Base-by-base conservation (phyloP, 2,113 vertebrate species). In the Tapirus terrestris region DNA sequence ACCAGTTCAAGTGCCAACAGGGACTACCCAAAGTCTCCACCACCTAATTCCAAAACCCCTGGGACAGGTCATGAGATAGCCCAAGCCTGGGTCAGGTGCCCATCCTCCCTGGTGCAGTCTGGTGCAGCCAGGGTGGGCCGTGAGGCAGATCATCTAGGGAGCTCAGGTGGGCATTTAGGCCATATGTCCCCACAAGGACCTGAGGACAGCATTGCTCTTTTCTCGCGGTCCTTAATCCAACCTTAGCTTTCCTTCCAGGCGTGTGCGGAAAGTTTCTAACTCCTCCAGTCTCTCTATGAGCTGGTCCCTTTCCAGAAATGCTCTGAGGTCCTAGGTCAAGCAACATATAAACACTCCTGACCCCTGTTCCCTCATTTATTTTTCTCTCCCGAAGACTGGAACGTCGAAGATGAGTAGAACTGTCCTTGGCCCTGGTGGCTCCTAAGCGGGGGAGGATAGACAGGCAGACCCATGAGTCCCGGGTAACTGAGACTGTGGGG, bases 401-500 rank as follows among this genome's bases (percentile, higher is more conserved):
- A 45, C 81, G 67, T 82, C 58, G 65, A 81, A 88, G 88, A 61
- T 1, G 5, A 39, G 43, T 6, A 53, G 17, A n/a, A 67, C 45
- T 33, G 48, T n/a, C n/a, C 58, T 58, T 43, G 89, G 11, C 43
- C n/a, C 81, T 48, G 1, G 25, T 2, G 33, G 7, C 21, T 82
- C 39, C 5, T 12, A 11, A 8, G 16, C 58, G 1, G 63, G 70
- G n/a, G 60, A 76, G 2, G 2, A 20, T 6, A 6, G 31, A 11
- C 6, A 21, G 1, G 27, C 0, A 51, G 48, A 17, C 9, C 67
- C 0, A 0, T 6, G 17, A 0, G 5, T 60, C 21, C 2, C 14
- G 0, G 27, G 31, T 12, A 33, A 18, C 12, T 29, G 56, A 21
- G 9, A 1, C 5, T 4, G 11, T 1, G 48, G 60, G 21, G 33